These are phyloP conservation scores for Atta cephalotes DNA, from an alignment of 1,140 invertebrate species.

Conservation along the genomic window DNA sequence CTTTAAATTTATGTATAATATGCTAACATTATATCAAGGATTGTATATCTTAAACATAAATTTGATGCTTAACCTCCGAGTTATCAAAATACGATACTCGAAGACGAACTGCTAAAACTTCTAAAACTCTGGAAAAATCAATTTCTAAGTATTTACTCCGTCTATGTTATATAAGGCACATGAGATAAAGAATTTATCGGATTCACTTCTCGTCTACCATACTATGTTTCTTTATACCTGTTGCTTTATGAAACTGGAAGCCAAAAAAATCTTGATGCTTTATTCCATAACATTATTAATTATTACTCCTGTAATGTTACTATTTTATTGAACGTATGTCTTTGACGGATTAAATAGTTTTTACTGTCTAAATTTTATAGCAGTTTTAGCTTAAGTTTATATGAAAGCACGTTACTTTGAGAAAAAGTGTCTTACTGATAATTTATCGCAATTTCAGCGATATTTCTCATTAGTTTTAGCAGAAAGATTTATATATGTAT, in stretches of 20 bases:
- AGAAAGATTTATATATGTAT: too few species aligned
- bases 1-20: conserved; percentile 8
- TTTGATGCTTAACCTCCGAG: background rate
- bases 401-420: too few species aligned
- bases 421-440: too few species aligned
- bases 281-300: background rate
- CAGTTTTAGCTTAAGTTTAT: background rate
- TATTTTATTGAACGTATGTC: background rate
- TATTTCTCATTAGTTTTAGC: too few species aligned
- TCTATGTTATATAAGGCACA: background rate
- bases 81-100: background rate
- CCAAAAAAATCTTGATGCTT: conserved; percentile 58
- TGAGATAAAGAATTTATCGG: conserved; percentile 51
- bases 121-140: conserved; percentile 43
- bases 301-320: background rate
- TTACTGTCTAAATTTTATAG: background rate
- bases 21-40: background rate
- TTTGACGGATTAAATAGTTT: background rate
- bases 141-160: conserved; percentile 32
- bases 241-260: conserved; percentile 54
- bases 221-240: conserved; percentile 49
- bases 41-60: conserved; percentile 19
- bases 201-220: conserved; percentile 39
- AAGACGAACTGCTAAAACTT: conserved; percentile 19
- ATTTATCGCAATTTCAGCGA: too few species aligned